Conservation (phyloP, 2,797 vertebrate species). For the Tachyglossus aculeatus region DNA sequence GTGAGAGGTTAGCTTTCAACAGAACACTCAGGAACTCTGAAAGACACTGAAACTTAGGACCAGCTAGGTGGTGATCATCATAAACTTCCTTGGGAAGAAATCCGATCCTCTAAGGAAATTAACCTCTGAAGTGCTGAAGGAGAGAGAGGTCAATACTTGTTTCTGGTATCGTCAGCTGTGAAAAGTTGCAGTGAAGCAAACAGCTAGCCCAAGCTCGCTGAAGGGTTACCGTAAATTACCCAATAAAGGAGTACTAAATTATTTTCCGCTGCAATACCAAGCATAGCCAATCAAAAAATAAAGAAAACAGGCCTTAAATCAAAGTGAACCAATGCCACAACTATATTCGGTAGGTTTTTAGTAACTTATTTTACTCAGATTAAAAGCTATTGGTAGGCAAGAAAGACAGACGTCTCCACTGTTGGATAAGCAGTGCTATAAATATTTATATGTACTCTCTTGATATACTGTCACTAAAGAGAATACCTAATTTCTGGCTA, state of each 20-base stretch:
- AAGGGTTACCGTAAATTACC: slow-evolving; percentile 34
- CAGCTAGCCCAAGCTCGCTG: slow-evolving; percentile 49
- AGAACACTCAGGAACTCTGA: slow-evolving; percentile 59
- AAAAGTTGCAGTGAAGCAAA: slow-evolving; percentile 53
- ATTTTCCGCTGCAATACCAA: not conserved
- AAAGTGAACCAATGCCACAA: not conserved
- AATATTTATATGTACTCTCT: slow-evolving; percentile 10
- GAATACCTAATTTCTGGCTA: slow-evolving; percentile 18
- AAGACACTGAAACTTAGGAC: slow-evolving; percentile 62
- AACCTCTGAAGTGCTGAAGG: slow-evolving; percentile 76
- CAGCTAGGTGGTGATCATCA: slow-evolving; percentile 68
- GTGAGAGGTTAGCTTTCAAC: slow-evolving; percentile 31
- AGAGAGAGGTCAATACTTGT: slow-evolving; percentile 59
- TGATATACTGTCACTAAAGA: slow-evolving; percentile 11
- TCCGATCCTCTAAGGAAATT: slow-evolving; percentile 77
- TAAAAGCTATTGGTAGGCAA: too few species aligned
- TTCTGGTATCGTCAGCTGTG: slow-evolving; percentile 64
- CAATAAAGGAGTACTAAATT: slow-evolving; percentile 18
- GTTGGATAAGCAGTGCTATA: not conserved
- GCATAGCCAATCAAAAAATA: too few species aligned
- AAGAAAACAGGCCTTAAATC: slow-evolving; percentile 3
- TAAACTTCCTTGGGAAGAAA: slow-evolving; percentile 73
- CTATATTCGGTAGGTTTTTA: too few species aligned
- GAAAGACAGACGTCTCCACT: too few species aligned
- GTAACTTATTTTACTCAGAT: too few species aligned